Base-by-base conservation (phyloP, 2,888 invertebrate species). In the Lordiphosa andalusiaca region DNA sequence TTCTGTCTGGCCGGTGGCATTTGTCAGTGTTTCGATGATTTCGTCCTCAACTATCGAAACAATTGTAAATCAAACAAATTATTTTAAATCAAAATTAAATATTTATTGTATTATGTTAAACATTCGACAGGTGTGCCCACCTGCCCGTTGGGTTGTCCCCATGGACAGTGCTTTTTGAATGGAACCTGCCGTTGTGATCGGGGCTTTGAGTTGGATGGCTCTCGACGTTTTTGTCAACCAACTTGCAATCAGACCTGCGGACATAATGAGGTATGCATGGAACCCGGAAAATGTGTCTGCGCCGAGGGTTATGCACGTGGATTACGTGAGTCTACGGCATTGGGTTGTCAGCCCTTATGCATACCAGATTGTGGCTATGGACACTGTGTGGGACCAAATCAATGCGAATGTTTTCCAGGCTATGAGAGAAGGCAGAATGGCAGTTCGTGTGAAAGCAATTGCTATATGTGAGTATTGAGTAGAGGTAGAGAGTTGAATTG, bases 171-270 rank as follows among this genome's bases (percentile, higher is more conserved):
- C 62, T 73, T 71, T 13, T 77, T 84, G 1, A 90, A 90, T 12
- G 81, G 89, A 25, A 77, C 75, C 4, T 91, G 91, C 46, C 21
- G 61, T 0, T 88, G 88, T 46, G 48, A 85, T 6, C 42, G 13
- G 5, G 88, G 87, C 16, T 90, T 76, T 81, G 90, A 88, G 16
- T 69, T 90, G 56, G 90, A 90, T 55, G 67, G 80, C 1, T 80
- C 86, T 1, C 86, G 86, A 1, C 88, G 88, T 52, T 89, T 87
- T 69, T 92, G 92, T 60, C 86, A 90, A 4, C 91, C 91, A 0
- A 78, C 86, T n/a, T 95, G 95, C 80, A 90, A 91, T 0, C 88
- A 90, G 21, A 92, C 92, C 4, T 95, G 95, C 75, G 88, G 92
- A 41, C 84, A 77, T 57, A 87, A 86, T 55, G 88, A 87, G 92